Percentiles rank a stretch among this genome's conserved stretches.
Conservation (phyloP, 1,140 invertebrate genomes). For the Drosophila takahashii region DNA sequence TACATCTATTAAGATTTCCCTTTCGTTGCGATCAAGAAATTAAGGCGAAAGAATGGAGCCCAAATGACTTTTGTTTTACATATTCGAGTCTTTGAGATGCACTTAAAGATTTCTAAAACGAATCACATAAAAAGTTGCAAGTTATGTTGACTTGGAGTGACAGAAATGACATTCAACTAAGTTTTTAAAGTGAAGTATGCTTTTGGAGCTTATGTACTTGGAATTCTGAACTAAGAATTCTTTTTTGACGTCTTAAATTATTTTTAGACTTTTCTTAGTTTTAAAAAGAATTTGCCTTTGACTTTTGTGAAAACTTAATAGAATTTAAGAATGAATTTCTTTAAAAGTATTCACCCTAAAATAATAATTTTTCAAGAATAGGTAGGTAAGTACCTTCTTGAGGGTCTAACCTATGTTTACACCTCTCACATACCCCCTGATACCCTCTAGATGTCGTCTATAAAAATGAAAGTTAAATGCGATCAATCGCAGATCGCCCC, state of each 20-base stretch:
- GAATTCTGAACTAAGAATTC: background rate
- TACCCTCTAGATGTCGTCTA: conserved; percentile 28
- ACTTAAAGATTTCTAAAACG: background rate
- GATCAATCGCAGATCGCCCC: conserved; percentile 44
- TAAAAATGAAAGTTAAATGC: conserved; percentile 64
- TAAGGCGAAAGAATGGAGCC: background rate
- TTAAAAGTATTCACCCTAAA: too few species aligned
- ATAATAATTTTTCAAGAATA: too few species aligned
- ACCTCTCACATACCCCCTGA: background rate
- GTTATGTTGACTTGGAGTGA: background rate
- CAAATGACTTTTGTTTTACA: conserved; percentile 4
- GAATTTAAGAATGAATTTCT: too few species aligned
- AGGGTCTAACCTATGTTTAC: too few species aligned
- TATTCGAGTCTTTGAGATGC: conserved; percentile 3
- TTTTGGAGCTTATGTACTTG: background rate
- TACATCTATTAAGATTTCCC: conserved; percentile 3
- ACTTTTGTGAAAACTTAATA: too few species aligned
- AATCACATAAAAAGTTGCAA: background rate
- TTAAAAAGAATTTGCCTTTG: too few species aligned
- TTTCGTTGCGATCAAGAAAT: conserved; percentile 9
- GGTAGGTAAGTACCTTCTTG: too few species aligned
- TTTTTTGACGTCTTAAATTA: background rate
- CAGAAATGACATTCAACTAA: background rate
- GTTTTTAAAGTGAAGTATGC: background rate
- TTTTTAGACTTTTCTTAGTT: too few species aligned